Base-by-base conservation (phyloP, 2,888 invertebrate genomes). In the Mythimna albipuncta region DNA sequence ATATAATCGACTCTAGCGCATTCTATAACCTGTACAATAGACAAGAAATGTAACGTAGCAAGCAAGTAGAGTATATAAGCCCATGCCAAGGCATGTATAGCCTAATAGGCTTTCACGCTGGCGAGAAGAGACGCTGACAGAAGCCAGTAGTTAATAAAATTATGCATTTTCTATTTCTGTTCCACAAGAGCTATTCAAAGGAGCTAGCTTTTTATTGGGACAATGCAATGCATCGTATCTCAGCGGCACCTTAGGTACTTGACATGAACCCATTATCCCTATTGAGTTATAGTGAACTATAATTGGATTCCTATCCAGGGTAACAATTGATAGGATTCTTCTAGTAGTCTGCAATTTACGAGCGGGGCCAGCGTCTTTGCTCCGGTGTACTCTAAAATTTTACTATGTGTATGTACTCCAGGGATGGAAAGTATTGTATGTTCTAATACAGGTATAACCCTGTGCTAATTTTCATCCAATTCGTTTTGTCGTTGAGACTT, bases 241-340 rank as follows among this genome's bases (percentile, higher is more conserved):
- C 68, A 54, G 44, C 63, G 57, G 75, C 59, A 62, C 63, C 21
- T 69, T 75, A 47, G 47, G 47, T 47, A 59, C 75, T 85, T 75
- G 75, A 77, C 67, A 57, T 71, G 62, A 19, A 57, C 21, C 83
- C 57, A 83, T 85, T 85, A 83, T 87, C 75, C 75, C 76, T 72
- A 75, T 80, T 87, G 78, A 85, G 67, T 81, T 87, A 85, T 84
- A 80, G 69, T 78, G 73, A 77, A 70, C 61, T 78, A 64, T 67
- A 81, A 82, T 84, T 80, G 73, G 83, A 78, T 77, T 83, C 65
- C 84, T 75, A 79, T 86, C 78, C 80, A 81, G 73, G 61, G 69
- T 66, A 41, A 65, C 63, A 55, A 67, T 74, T 81, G 73, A 71
- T 65, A 77, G 77, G 69, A 82, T 78, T 69, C 75, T 75, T 59